These are phyloP conservation scores for Philotrypesis tridentata DNA, from an alignment of 1,140 invertebrate species.

Conservation along the genomic window DNA sequence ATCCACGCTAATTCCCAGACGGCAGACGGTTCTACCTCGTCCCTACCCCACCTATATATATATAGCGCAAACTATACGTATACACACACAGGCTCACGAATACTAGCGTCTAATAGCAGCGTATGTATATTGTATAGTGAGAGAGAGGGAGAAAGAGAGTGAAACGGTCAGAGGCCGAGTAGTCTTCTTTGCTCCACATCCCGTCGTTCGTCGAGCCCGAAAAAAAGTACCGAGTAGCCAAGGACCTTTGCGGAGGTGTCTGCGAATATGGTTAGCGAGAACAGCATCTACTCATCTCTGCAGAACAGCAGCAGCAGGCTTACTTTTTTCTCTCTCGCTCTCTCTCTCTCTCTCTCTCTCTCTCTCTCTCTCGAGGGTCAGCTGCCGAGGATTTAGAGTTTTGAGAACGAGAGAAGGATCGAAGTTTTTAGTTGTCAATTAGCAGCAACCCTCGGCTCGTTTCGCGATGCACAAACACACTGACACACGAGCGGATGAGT, in stretches of 20 bases:
- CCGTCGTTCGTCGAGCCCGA: not conserved
- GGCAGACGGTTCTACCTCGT: too few relatives aligned
- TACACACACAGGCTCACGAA: too few relatives aligned
- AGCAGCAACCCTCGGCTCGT: not conserved
- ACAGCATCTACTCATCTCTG: too few relatives aligned
- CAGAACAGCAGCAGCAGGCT: too few relatives aligned
- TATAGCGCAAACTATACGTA: too few relatives aligned
- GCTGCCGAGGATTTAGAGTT: not conserved
- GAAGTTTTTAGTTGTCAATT: not conserved
- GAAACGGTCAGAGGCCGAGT: slow-evolving; percentile 24
- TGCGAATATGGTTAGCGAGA: not conserved
- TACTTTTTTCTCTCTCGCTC: too few relatives aligned
- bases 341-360: too few relatives aligned
- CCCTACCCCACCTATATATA: not conserved
- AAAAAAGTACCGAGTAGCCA: slow-evolving; percentile 24
- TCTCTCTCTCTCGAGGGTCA: too few relatives aligned
- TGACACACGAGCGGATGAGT: not conserved
- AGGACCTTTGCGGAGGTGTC: not conserved
- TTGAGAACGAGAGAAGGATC: not conserved
- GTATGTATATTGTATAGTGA: too few relatives aligned
- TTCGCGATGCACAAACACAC: too few relatives aligned
- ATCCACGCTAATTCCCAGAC: slow-evolving; percentile 53
- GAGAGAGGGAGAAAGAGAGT: too few relatives aligned
- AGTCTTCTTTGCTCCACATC: not conserved
- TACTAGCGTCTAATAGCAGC: slow-evolving; percentile 19